Evolutionary conservation across 1,140 invertebrate genomes (phyloP), one percentile per base, ranked within the genome.

Genomic region (Cepaea nemoralis): DNA sequence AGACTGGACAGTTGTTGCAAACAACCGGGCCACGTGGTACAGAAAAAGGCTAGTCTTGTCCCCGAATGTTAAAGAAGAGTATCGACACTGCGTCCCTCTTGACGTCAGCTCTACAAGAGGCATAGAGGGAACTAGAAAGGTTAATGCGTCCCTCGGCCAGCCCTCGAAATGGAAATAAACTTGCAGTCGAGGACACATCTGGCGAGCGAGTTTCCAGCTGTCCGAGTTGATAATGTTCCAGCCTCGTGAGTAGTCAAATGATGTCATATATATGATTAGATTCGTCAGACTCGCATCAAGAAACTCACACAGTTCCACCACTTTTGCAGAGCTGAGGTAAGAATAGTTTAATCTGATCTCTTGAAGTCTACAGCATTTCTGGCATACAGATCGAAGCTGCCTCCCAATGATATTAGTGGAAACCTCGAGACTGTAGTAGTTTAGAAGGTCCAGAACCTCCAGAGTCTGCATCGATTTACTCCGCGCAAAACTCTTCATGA

Each of bases 341-440:
- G 27, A 77, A 35, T 77, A 66, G 24, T 77, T 77, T 33, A 77
- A 40, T 10, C 10, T 24, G 10, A 77, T 77, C 40, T 66, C 55
- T 39, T n/a, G 48, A n/a, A 77, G 55, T 19, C 24, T 35, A 12
- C 50, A 77, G 50, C 48, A 77, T 42, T 59, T 63, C 31, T 27
- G 19, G 59, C 33, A 63, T 12, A 77, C 31, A 16, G 48, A 39
- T n/a, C 75, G 22, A 2, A 77, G 33, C 55, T 59, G 50, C 5
- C 5, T 12, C 66, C 48, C 75, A 1, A 77, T 37, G 3, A 35
- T 45, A 3, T 22, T 59, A 1, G 27, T 35, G 24, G 55, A 63
- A 1, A 39, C 75, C 3, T 59, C 55, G 6, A 24, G 31, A 33
- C 55, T 63, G 35, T 63, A 77, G 37, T 55, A 77, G n/a, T 77